Evolutionary conservation across 2,797 vertebrate genomes (phyloP).

Genomic region (Erpetoichthys calabaricus): DNA sequence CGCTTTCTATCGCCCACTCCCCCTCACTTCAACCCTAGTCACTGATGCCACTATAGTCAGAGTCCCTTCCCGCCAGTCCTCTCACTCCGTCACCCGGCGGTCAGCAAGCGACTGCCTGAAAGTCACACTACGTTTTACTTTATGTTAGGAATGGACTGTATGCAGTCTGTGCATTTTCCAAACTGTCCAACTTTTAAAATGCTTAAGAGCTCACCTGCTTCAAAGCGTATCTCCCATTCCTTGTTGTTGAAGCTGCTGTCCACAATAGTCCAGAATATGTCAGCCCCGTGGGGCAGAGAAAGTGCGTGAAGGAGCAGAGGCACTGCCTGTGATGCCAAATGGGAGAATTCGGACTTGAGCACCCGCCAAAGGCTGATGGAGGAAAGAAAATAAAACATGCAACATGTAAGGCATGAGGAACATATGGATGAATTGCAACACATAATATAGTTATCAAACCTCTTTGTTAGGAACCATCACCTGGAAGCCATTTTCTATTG

Average conservation of each 20-base stretch:
- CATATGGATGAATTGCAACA: not conserved
- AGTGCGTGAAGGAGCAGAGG: slow-evolving; percentile 90
- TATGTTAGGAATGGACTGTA: no score
- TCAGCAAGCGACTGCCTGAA: no score
- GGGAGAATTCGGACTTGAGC: slow-evolving; percentile 91
- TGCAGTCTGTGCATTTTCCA: no score
- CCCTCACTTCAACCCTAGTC: no score
- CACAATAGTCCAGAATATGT: slow-evolving; percentile 96
- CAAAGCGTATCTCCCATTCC: slow-evolving; percentile 96
- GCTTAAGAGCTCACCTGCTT: slow-evolving; percentile 66
- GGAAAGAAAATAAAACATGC: not conserved
- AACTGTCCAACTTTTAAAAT: no score
- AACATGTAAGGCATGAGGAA: not conserved
- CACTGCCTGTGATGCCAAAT: slow-evolving; percentile 87
- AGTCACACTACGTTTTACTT: no score
- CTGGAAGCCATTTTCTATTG: not conserved
- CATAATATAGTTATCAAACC: no score
- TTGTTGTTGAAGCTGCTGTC: slow-evolving; percentile 92
- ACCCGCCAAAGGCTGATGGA: slow-evolving; percentile 80
- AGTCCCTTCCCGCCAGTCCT: no score
- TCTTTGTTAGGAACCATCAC: not conserved
- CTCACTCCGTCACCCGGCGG: no score
- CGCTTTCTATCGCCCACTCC: no score
- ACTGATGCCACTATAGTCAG: no score
- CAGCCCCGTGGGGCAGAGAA: slow-evolving; percentile 81